Percentiles rank a stretch among this genome's conserved stretches.
Evolutionary conservation across 2,113 vertebrate species (phyloP).

Genomic region (Triplophysa siluroides): DNA sequence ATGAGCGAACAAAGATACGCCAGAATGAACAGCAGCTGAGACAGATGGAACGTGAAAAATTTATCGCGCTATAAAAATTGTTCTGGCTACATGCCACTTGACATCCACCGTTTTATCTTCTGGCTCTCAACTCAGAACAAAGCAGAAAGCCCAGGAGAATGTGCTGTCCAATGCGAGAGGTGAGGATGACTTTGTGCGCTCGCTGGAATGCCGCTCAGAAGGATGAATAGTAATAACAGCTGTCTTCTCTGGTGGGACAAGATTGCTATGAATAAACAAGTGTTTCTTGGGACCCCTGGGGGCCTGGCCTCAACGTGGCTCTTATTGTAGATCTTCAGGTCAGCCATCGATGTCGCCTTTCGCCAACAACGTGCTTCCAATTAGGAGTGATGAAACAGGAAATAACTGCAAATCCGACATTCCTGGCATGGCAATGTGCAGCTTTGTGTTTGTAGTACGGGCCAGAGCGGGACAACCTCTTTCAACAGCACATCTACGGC

Average conservation of each 20-base stretch:
- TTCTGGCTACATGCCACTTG: too few relatives aligned
- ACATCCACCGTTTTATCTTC: too few relatives aligned
- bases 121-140: too few relatives aligned
- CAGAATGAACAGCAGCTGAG: background rate
- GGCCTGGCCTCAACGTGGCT: slow-evolving; percentile 61
- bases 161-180: slow-evolving; percentile 57
- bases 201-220: slow-evolving; percentile 61
- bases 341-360: slow-evolving; percentile 58
- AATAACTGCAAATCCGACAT: slow-evolving; percentile 73
- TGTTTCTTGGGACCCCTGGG: slow-evolving; percentile 61
- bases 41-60: background rate
- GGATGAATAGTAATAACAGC: slow-evolving; percentile 74
- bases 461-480: slow-evolving; percentile 37
- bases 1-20: slow-evolving; percentile 12
- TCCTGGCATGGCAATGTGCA: slow-evolving; percentile 57
- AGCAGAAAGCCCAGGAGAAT: slow-evolving; percentile 52
- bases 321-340: slow-evolving; percentile 61
- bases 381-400: slow-evolving; percentile 79
- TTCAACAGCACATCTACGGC: slow-evolving; percentile 21
- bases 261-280: slow-evolving; percentile 76
- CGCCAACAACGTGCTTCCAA: slow-evolving; percentile 73
- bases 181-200: slow-evolving; percentile 55
- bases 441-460: slow-evolving; percentile 46
- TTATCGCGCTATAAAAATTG: background rate
- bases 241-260: slow-evolving; percentile 74